Conservation (phyloP, 1,140 invertebrate species). For the Chrysopa pallens region DNA sequence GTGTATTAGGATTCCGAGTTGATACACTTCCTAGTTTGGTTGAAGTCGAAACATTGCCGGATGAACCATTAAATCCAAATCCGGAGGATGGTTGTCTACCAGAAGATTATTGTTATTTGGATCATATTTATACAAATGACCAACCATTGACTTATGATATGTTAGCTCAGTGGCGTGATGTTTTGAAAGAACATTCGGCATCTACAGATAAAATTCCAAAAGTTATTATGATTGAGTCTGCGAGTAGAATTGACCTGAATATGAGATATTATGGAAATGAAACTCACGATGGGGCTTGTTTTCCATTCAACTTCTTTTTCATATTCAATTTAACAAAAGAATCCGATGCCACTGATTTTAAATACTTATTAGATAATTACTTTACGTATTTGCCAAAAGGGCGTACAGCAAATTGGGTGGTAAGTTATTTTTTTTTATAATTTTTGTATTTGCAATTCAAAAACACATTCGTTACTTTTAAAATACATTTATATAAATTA, state of each 20-base stretch:
- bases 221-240: constrained; percentile 58
- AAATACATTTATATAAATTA: no score
- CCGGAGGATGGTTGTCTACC: constrained; percentile 15
- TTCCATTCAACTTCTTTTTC: constrained; percentile 53
- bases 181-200: constrained; percentile 27
- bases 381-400: constrained; percentile 26
- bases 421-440: constrained; percentile 18
- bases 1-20: constrained; percentile 58
- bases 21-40: constrained; percentile 41
- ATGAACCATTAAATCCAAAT: constrained; percentile 30
- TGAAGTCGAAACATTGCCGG: constrained; percentile 29
- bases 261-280: constrained; percentile 35
- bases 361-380: constrained; percentile 31
- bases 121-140: constrained; percentile 44
- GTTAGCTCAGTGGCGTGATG: constrained; percentile 33
- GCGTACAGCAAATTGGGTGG: constrained; percentile 34
- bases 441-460: no score
- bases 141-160: constrained; percentile 34
- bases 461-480: no score
- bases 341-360: constrained; percentile 26
- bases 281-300: constrained; percentile 29
- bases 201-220: constrained; percentile 14
- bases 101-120: constrained; percentile 33
- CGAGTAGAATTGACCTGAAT: constrained; percentile 33
- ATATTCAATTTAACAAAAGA: constrained; percentile 25